phyloP scores from a whole-genome alignment of 2,888 invertebrate species.

The Amblyjoppa fuscipennis region DNA sequence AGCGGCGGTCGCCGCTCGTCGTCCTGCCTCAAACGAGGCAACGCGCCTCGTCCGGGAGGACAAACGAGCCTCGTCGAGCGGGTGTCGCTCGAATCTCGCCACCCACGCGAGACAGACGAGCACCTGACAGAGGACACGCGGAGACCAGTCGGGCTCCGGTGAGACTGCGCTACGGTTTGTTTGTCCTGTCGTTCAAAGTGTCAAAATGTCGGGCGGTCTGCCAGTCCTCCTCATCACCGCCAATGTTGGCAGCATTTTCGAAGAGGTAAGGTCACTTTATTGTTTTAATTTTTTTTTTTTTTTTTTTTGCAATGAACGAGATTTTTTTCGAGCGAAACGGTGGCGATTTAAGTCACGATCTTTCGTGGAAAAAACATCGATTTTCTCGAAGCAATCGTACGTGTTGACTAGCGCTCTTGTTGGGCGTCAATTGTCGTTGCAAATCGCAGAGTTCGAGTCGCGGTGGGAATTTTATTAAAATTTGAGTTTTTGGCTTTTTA shows the following conservation, averaged over 20 bases:
- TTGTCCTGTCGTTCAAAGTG: conserved; percentile 29
- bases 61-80: neutral
- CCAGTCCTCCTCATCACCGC: conserved; percentile 95
- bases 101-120: conserved; percentile 1
- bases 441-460: no score
- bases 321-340: no score
- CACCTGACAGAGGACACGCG: conserved; percentile 14
- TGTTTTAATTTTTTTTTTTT: neutral
- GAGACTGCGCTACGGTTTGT: conserved; percentile 22
- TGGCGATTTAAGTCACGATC: no score
- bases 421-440: no score
- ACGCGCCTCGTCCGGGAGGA: neutral
- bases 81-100: neutral
- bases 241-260: conserved; percentile 98
- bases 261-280: conserved; percentile 91
- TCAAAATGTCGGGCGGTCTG: conserved; percentile 88
- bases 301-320: neutral
- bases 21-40: neutral
- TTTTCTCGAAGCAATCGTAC: no score
- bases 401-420: no score
- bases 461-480: no score
- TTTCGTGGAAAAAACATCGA: no score
- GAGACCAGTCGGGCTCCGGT: neutral
- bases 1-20: neutral
- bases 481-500: neutral